A percentile compares a stretch with the other conserved stretches of the same genome.
phyloP scores from a whole-genome alignment of 2,113 vertebrate genomes.

The Aramus guarauna region DNA sequence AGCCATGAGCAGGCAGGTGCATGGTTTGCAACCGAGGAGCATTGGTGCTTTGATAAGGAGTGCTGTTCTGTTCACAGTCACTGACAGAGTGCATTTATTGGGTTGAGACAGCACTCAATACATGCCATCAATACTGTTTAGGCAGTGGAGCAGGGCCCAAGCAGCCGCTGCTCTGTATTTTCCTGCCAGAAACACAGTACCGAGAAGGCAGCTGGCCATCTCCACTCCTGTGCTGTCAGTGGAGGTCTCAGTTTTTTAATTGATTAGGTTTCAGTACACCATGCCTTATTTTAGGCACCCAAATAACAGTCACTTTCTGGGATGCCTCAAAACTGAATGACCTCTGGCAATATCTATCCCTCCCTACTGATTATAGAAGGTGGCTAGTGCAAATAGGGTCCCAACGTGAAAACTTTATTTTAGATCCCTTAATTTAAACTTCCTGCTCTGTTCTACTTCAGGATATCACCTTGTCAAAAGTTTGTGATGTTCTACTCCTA shows the following conservation, averaged over 20 bases:
- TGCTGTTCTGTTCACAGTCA: neutral
- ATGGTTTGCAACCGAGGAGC: neutral
- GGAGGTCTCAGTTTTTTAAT: neutral
- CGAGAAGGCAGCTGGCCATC: neutral
- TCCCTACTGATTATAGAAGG: neutral
- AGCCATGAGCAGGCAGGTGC: neutral
- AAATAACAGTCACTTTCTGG: neutral
- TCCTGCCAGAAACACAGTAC: neutral
- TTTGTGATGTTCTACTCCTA: neutral
- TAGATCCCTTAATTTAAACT: neutral
- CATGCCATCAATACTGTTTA: neutral
- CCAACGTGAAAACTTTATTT: neutral
- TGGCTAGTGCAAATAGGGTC: neutral
- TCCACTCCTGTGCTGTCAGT: neutral
- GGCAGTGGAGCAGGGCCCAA: neutral
- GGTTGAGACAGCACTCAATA: neutral
- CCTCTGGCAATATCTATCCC: neutral
- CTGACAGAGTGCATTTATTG: neutral
- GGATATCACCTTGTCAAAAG: neutral
- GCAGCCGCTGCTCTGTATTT: neutral
- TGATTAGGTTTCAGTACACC: neutral
- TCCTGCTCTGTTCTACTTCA: neutral
- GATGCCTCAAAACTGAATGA: neutral
- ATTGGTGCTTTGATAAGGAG: neutral
- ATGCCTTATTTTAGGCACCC: neutral